phyloP scores from a whole-genome alignment of 2,113 vertebrate species.

The Vombatus ursinus region DNA sequence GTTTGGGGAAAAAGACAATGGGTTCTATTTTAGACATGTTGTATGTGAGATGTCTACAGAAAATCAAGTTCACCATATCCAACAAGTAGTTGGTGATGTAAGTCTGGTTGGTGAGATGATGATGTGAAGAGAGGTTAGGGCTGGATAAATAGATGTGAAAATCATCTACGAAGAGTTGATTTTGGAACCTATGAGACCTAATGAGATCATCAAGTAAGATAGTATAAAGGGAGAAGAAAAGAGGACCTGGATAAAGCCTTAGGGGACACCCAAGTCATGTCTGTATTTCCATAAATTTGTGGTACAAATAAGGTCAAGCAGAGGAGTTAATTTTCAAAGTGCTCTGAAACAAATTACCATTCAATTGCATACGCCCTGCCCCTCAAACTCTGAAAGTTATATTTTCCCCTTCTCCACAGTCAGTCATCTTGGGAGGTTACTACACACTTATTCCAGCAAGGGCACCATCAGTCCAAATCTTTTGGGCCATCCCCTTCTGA shows the following conservation, averaged over 20 bases:
- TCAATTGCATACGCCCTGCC: not conserved
- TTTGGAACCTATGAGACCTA: not conserved
- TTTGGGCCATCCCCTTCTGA: slow-evolving; percentile 10
- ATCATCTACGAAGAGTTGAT: not conserved
- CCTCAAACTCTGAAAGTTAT: slow-evolving; percentile 8
- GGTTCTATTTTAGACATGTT: not conserved
- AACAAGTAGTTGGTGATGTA: not conserved
- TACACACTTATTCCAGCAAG: slow-evolving; percentile 53
- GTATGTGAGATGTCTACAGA: not conserved
- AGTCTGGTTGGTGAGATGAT: not conserved
- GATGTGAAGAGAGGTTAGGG: not conserved
- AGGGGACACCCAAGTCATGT: slow-evolving; percentile 6
- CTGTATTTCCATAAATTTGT: slow-evolving; percentile 28
- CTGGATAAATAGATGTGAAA: not conserved
- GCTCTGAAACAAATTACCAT: not conserved
- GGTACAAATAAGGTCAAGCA: not conserved
- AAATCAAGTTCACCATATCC: not conserved
- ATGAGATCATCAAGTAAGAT: not conserved
- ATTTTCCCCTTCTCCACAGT: not conserved
- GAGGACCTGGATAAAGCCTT: not conserved
- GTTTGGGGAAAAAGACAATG: not conserved
- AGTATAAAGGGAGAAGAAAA: not conserved
- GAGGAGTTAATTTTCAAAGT: not conserved
- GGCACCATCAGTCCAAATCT: slow-evolving; percentile 33
- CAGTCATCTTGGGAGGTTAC: slow-evolving; percentile 35